These are phyloP conservation scores for Platanista minor DNA, from an alignment of 2,113 vertebrate species.

Conservation along the genomic window DNA sequence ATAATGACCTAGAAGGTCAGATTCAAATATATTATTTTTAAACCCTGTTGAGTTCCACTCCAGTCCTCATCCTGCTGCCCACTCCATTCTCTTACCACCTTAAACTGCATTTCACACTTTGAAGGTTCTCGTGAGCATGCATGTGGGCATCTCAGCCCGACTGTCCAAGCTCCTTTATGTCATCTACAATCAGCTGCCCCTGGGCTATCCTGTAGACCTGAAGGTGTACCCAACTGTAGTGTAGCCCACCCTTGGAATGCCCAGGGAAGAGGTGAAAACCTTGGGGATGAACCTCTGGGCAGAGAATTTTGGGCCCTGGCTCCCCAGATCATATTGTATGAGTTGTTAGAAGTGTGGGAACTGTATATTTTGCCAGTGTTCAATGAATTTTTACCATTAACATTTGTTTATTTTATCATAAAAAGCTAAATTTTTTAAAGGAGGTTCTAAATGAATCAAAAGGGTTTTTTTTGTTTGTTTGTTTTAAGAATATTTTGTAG, in stretches of 20 bases:
- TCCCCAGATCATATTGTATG: background rate
- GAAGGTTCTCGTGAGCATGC: background rate
- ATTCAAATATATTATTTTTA: background rate
- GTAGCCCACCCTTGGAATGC: background rate
- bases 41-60: background rate
- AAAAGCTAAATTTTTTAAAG: background rate
- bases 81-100: background rate
- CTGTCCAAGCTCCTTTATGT: background rate
- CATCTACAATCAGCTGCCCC: background rate
- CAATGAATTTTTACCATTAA: background rate
- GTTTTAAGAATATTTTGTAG: background rate
- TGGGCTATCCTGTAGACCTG: background rate
- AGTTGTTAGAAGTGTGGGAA: background rate
- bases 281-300: background rate
- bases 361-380: background rate
- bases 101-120: background rate
- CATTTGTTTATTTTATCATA: background rate
- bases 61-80: too few species aligned
- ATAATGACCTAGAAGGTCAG: background rate
- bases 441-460: background rate
- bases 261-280: background rate
- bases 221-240: background rate
- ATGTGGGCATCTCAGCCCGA: background rate
- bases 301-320: background rate
- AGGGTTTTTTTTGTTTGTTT: background rate